A percentile compares a stretch with the other conserved stretches of the same genome.
Conservation (phyloP, 2,113 vertebrate genomes). For the Stegastes partitus region DNA sequence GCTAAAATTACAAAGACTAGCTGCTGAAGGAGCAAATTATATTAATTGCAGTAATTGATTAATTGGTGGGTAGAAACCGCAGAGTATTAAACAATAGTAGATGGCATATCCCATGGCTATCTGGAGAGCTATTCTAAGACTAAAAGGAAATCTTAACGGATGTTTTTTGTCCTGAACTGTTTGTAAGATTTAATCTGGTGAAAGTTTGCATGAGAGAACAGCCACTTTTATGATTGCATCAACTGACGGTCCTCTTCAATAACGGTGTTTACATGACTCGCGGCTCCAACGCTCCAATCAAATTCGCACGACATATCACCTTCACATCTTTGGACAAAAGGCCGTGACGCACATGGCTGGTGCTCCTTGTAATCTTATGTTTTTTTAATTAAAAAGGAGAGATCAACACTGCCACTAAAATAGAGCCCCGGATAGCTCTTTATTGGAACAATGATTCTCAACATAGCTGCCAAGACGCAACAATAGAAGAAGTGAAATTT, state of each 20-base stretch:
- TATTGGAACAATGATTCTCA: slow-evolving; percentile 26
- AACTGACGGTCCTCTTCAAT: not conserved
- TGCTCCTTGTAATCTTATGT: not conserved
- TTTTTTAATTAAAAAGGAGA: slow-evolving; percentile 1
- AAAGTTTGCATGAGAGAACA: not conserved
- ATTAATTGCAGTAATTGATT: slow-evolving; percentile 62
- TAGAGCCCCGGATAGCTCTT: slow-evolving; percentile 22
- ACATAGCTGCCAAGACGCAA: slow-evolving; percentile 37
- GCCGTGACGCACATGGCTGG: not conserved
- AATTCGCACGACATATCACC: slow-evolving; percentile 3
- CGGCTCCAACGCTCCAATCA: slow-evolving; percentile 2
- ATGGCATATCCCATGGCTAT: slow-evolving; percentile 32
- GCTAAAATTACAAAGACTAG: slow-evolving; percentile 55
- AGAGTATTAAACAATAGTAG: slow-evolving; percentile 28
- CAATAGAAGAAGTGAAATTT: slow-evolving; percentile 21
- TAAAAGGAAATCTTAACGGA: not conserved
- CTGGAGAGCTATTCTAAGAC: slow-evolving; percentile 2
- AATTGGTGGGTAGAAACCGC: slow-evolving; percentile 49
- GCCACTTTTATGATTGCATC: slow-evolving; percentile 6
- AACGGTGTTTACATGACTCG: not conserved
- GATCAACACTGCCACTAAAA: not conserved
- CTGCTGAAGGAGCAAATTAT: slow-evolving; percentile 61
- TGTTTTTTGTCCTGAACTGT: not conserved
- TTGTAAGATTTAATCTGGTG: not conserved
- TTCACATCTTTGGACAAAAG: slow-evolving; percentile 2